Base-by-base conservation (phyloP, 2,888 invertebrate genomes). In the Phortica okadai region DNA sequence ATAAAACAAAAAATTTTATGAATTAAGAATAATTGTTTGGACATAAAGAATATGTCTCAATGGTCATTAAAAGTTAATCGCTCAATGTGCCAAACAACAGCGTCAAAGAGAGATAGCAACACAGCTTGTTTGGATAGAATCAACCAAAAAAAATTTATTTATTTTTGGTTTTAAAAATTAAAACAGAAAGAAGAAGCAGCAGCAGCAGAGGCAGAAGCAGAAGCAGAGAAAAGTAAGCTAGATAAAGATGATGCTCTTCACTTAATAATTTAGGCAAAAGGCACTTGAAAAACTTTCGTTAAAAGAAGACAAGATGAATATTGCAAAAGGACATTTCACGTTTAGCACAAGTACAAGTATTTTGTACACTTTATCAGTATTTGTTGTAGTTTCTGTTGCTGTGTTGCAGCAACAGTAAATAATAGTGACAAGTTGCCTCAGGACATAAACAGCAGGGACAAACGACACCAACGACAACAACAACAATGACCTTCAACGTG, bases 261-360 rank as follows among this genome's bases (percentile, higher is more conserved):
- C 45, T 66, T 74, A 76, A 80, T 73, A 81, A 73, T 77, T 75
- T 69, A 73, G 72, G 72, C 74, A 73, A 69, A 56, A 44, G 25
- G 21, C 56, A 67, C 76, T 73, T 56, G 72, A 64, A 75, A 69
- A 67, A n/a, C 16, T 67, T 67, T 42, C 42, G n/a, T 16, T 41
- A 21, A 67, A 64, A 67, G 41, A 42, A 67, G 67, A 14, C n/a
- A 67, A 25, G 33, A 33, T 33, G 33, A 33, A 33, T 33, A 21
- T 64, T 33, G 11, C 10, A 21, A 41, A 67, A 67, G 67, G 16
- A 67, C 67, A 67, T 67, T 67, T 42, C 42, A n/a, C 50, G 33
- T 33, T 33, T 33, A 33, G 33, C 33, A 33, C 33, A 33, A 14
- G 33, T 64, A 6, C 4, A 64, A 64, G 64, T 25, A 64, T 21